Evolutionary conservation across 2,888 invertebrate species (phyloP), one percentile per base, ranked within the genome.

Genomic region (Gari tellinella): DNA sequence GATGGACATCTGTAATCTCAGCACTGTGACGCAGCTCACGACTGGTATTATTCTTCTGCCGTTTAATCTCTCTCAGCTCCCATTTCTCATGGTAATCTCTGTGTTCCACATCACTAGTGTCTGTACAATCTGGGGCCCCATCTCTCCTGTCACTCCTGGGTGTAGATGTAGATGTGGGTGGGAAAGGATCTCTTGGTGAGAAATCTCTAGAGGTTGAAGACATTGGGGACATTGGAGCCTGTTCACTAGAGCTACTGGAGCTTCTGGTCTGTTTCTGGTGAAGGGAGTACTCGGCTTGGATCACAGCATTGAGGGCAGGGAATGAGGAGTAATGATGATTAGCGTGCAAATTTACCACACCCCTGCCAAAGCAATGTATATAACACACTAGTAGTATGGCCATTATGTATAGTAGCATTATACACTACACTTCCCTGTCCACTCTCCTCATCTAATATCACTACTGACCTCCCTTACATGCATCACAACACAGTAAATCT

Each of bases 321-420:
- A 82, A 74, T 62, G 88, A 86, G 57, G 86, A 83, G 69, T 83
- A 85, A 68, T 86, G 83, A 68, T 84, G 82, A 72, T 86, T 84
- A 72, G 85, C 81, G 79, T 79, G 83, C 69, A 86, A 82, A 55
- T 83, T 84, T 61, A 86, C 82, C 78, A 88, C 85, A 69, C 88
- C 87, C 86, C 88, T 88, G 87, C 72, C 81, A 84, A 70, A 63
- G 70, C 70, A 70, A 70, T 57, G 15, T 21, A 51, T 31, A 46
- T 23, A 10, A 48, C n/a, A 21, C 7, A 43, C 19, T 48, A 3
- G 19, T 19, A 23, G 3, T 48, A 48, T 48, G 4, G 14, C 14
- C 7, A 5, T 17, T 5, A 14, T 14, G 17, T 48, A 48, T 14
- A 48, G 23, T 21, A 31, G 31, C 5, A 10, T 31, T 31, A 31